These are phyloP conservation scores for Poecilobothrus nobilitatus DNA, from an alignment of 2,888 invertebrate species.

Conservation along the genomic window DNA sequence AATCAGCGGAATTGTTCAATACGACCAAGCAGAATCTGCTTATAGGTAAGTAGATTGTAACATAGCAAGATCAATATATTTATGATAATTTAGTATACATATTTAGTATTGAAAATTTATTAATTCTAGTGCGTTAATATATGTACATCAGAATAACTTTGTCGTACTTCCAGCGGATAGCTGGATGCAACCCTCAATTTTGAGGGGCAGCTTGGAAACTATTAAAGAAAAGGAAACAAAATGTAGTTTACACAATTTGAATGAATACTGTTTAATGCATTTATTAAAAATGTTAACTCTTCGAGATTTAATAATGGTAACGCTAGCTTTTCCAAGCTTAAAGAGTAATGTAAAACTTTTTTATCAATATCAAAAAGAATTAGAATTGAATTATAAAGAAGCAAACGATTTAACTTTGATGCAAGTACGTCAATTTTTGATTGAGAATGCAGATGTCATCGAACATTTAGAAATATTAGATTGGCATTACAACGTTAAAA, in stretches of 20 bases:
- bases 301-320: background rate
- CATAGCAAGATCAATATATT: background rate
- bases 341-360: background rate
- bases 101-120: too few relatives aligned
- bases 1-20: background rate
- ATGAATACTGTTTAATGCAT: background rate
- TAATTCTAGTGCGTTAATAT: background rate
- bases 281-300: background rate
- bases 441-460: background rate
- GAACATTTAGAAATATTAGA: background rate
- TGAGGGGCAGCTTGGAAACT: background rate
- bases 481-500: background rate
- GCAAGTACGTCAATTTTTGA: slow-evolving; percentile 1
- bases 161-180: background rate
- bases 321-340: background rate
- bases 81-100: too few relatives aligned
- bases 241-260: background rate
- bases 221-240: background rate
- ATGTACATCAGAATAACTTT: background rate
- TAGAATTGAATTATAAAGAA: background rate
- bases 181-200: background rate
- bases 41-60: background rate
- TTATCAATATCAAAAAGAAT: background rate
- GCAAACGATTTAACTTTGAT: background rate
- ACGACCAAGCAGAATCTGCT: background rate